These are phyloP conservation scores for Microcaecilia unicolor DNA, from an alignment of 2,797 vertebrate species.

Conservation along the genomic window DNA sequence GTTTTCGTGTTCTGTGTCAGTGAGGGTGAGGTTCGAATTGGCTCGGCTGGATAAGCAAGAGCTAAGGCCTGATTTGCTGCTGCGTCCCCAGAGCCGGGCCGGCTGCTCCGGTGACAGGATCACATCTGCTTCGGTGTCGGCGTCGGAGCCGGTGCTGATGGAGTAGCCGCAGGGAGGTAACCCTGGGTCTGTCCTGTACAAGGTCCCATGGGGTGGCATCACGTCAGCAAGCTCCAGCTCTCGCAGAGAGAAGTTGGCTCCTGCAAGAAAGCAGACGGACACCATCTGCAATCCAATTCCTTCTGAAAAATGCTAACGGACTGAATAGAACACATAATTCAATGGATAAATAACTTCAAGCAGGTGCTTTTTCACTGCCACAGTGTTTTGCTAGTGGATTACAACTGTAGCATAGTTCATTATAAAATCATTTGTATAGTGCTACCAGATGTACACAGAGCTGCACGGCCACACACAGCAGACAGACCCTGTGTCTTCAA, in stretches of 20 bases:
- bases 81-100: constrained; percentile 82
- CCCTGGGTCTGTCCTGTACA: constrained; percentile 79
- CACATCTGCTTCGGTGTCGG: constrained; percentile 83
- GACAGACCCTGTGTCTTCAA: too few relatives aligned
- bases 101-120: constrained; percentile 86
- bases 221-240: constrained; percentile 84
- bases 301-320: too few relatives aligned
- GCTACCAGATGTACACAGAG: too few relatives aligned
- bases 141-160: constrained; percentile 79
- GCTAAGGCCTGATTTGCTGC: constrained; percentile 87
- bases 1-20: constrained; percentile 94
- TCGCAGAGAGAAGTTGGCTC: constrained; percentile 79
- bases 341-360: too few relatives aligned
- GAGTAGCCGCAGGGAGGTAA: constrained; percentile 87
- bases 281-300: too few relatives aligned
- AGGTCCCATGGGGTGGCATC: constrained; percentile 68
- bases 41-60: constrained; percentile 94
- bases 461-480: too few relatives aligned
- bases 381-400: too few relatives aligned
- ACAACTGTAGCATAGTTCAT: too few relatives aligned
- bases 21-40: constrained; percentile 95
- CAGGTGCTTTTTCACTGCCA: too few relatives aligned
- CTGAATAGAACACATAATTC: too few relatives aligned
- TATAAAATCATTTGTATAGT: too few relatives aligned
- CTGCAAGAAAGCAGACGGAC: constrained; percentile 37